These are phyloP conservation scores for Rhopalosiphum maidis DNA, from an alignment of 1,140 invertebrate genomes.

Conservation along the genomic window DNA sequence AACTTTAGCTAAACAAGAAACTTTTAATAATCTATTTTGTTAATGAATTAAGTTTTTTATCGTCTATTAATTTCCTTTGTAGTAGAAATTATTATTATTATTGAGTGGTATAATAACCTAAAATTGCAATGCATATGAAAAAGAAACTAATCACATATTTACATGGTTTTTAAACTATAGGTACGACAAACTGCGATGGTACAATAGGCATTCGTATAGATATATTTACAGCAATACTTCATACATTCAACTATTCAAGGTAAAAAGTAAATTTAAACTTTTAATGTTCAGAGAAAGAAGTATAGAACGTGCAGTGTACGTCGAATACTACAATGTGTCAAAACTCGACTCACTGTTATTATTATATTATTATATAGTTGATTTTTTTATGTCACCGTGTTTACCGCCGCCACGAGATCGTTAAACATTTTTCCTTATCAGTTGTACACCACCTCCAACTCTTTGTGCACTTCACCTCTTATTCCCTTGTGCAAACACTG, in stretches of 20 bases:
- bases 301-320: background rate
- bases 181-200: background rate
- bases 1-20: background rate
- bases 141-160: background rate
- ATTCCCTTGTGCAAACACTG: constrained; percentile 44
- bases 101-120: background rate
- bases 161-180: background rate
- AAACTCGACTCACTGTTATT: background rate
- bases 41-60: background rate
- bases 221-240: background rate
- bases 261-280: constrained; percentile 33
- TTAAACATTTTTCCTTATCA: constrained; percentile 50
- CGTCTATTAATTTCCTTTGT: background rate
- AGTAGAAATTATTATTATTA: background rate
- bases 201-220: background rate
- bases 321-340: background rate
- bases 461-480: constrained; percentile 34
- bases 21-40: background rate
- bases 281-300: background rate
- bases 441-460: background rate
- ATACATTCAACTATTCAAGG: constrained; percentile 2
- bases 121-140: background rate
- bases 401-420: constrained; percentile 46
- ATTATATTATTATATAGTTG: background rate
- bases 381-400: constrained; percentile 51